Evolutionary conservation across 92 coral and sea anemone genomes (phyloP).

Genomic region (Phenganax stokvisi): DNA sequence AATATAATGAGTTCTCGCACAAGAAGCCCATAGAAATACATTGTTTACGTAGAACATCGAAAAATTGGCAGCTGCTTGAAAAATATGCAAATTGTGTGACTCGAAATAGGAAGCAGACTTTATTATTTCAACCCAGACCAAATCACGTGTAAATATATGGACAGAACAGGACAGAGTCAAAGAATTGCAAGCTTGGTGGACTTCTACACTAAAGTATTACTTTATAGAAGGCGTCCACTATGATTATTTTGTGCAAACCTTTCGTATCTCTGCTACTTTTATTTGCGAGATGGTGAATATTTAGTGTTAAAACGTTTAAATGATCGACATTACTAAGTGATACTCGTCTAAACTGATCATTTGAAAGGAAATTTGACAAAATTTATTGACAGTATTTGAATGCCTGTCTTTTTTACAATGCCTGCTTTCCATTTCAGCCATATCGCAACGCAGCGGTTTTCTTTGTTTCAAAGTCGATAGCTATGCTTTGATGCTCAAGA

Average conservation of each 20-base stretch:
- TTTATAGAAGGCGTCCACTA: background rate
- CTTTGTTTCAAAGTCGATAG: too few relatives aligned
- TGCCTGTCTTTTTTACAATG: too few relatives aligned
- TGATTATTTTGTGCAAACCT: background rate
- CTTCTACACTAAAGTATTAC: background rate
- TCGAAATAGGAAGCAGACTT: background rate
- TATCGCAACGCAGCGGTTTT: too few relatives aligned
- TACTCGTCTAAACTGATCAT: background rate
- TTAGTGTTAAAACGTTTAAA: background rate
- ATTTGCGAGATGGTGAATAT: background rate
- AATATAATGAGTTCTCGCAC: constrained; percentile 27
- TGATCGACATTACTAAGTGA: background rate
- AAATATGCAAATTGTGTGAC: constrained; percentile 25
- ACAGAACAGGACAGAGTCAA: background rate
- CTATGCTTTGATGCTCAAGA: too few relatives aligned
- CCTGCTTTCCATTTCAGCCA: too few relatives aligned
- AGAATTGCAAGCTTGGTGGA: background rate
- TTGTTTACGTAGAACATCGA: constrained; percentile 13
- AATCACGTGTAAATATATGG: background rate
- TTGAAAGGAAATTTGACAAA: background rate
- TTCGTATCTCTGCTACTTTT: background rate
- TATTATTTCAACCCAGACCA: background rate
- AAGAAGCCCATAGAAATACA: constrained; percentile 19
- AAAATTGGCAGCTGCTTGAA: constrained; percentile 23
- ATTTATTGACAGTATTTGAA: background rate